Conservation (phyloP, 2,888 invertebrate species). For the Pachydiplax longipennis region DNA sequence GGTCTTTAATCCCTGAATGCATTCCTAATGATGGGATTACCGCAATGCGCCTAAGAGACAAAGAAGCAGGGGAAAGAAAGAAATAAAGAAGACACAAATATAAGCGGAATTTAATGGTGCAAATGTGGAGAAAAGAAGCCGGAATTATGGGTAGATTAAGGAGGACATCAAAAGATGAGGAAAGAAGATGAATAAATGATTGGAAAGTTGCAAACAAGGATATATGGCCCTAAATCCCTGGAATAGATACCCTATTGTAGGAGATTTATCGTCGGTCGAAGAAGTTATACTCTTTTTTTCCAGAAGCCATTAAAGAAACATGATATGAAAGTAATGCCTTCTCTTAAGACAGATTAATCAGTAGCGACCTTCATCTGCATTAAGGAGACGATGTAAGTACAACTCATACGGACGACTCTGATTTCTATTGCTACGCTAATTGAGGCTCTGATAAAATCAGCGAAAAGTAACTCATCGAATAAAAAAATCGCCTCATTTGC, state of each 20-base stretch:
- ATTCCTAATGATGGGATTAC: background rate
- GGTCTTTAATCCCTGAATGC: conserved; percentile 4
- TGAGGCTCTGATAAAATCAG: too few species aligned
- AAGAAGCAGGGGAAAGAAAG: background rate
- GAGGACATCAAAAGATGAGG: background rate
- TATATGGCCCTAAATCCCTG: background rate
- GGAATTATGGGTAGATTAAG: background rate
- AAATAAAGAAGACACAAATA: background rate
- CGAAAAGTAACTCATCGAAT: too few species aligned
- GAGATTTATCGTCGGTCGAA: background rate
- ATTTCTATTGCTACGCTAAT: too few species aligned
- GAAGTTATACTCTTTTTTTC: too few species aligned
- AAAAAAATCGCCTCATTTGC: too few species aligned
- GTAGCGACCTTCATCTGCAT: too few species aligned
- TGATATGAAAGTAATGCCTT: too few species aligned
- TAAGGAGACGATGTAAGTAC: too few species aligned
- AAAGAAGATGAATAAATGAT: background rate
- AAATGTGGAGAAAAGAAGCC: background rate
- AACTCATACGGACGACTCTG: too few species aligned
- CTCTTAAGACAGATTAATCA: too few species aligned
- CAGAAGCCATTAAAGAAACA: too few species aligned
- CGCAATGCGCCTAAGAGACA: background rate
- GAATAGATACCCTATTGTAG: background rate
- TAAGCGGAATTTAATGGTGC: background rate
- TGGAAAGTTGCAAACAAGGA: background rate